These are phyloP conservation scores for Cataglyphis livida DNA, from an alignment of 2,888 invertebrate species.

Conservation along the genomic window DNA sequence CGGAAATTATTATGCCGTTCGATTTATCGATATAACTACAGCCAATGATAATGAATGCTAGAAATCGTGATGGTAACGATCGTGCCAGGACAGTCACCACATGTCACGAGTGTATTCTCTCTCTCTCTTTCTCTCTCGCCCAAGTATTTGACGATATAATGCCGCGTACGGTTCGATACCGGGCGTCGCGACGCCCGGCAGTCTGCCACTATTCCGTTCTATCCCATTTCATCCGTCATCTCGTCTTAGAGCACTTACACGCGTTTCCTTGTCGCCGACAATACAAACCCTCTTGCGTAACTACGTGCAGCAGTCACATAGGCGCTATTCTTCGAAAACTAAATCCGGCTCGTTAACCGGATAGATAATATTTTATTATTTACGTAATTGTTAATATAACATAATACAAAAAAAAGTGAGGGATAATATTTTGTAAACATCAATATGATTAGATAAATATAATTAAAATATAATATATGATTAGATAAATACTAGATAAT, in stretches of 20 bases:
- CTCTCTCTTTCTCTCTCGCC: constrained; percentile 23
- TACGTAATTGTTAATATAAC: not conserved
- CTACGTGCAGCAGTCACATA: constrained; percentile 42
- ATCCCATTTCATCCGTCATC: constrained; percentile 68
- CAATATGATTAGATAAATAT: not conserved
- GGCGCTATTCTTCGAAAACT: constrained; percentile 42
- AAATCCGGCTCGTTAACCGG: constrained; percentile 57
- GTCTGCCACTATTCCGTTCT: constrained; percentile 81
- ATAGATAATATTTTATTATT: not conserved
- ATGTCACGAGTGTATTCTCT: constrained; percentile 57
- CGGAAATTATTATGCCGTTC: not conserved
- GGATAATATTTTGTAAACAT: not conserved
- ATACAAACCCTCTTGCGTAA: constrained; percentile 8
- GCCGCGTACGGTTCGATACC: constrained; percentile 80
- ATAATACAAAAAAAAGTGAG: not conserved
- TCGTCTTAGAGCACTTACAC: constrained; percentile 10
- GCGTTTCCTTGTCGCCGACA: constrained; percentile 56
- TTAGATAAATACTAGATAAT: not conserved
- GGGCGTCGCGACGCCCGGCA: constrained; percentile 83
- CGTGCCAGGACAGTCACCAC: constrained; percentile 58
- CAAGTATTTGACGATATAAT: constrained; percentile 73
- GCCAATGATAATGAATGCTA: constrained; percentile 26
- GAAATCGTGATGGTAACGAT: constrained; percentile 43
- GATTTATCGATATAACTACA: constrained; percentile 25
- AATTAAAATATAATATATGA: not conserved